Evolutionary conservation across 2,797 vertebrate genomes (phyloP), one percentile per base, ranked within the genome.

Genomic region (Halcyon badia): DNA sequence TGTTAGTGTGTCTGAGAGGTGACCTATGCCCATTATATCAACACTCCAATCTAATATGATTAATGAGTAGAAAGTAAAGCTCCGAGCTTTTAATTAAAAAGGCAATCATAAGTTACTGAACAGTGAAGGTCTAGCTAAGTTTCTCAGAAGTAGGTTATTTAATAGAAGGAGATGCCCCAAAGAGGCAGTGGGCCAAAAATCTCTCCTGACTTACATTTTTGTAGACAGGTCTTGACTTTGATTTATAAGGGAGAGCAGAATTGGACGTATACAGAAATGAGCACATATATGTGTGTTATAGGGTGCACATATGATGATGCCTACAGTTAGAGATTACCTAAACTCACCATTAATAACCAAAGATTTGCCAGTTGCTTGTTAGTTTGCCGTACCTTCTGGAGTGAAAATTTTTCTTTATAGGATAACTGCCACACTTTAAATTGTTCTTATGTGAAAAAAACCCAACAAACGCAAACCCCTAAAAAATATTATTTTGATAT

Each of bases 61-160:
- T 93, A 95, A 97, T 94, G 95, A 87, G 42, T 25, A 87, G 41
- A 82, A 93, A 90, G 87, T 44, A 86, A 76, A 77, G 69, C 94
- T 93, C 72, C 66, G 83, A 72, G 80, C 70, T 95, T 96, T 91
- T 95, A 88, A 97, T 97, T 97, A 96, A 95, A 97, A 95, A 91
- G 64, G 76, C 80, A 94, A 94, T 93, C 69, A 41, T 83, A 90
- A 92, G 85, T 78, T 89, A 86, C 73, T 86, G 76, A 97, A 68
- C 31, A 60, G 85, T 76, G 76, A 93, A 95, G 87, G 73, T 91
- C 87, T 86, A 77, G 56, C 39, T 88, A 70, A 81, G 91, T 88
- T 95, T 90, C 87, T 90, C 61, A 88, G 73, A 88, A 96, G 85
- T 73, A 87, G 73, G 73, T 94, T 97, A 84, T 97, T 95, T 89